These are phyloP conservation scores for Campoplex nolae DNA, from an alignment of 2,888 invertebrate genomes.

Conservation along the genomic window DNA sequence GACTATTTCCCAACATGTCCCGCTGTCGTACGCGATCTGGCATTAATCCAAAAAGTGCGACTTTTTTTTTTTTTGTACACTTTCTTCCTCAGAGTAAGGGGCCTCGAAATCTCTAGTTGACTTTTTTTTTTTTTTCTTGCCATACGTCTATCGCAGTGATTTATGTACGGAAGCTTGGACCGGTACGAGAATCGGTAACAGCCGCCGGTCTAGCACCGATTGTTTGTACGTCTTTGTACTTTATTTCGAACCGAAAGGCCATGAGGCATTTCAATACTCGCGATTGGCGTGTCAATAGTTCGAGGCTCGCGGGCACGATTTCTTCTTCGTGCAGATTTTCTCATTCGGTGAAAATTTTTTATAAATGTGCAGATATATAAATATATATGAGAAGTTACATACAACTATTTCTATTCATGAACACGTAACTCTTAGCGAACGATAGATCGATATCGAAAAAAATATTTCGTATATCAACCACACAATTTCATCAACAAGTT, in stretches of 20 bases:
- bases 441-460: background rate
- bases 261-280: constrained; percentile 59
- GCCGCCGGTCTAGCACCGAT: constrained; percentile 39
- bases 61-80: background rate
- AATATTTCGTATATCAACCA: constrained; percentile 4
- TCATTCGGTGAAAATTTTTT: constrained; percentile 1
- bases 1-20: background rate
- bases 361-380: background rate
- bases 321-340: constrained; percentile 31
- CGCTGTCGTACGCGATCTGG: constrained; percentile 36
- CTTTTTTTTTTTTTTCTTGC: background rate
- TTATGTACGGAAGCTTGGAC: constrained; percentile 51
- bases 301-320: constrained; percentile 40
- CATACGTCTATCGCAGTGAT: constrained; percentile 45
- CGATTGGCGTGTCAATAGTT: constrained; percentile 68
- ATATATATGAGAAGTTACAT: background rate
- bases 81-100: constrained; percentile 20
- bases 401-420: background rate
- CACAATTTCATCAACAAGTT: constrained; percentile 10
- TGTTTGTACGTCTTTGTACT: constrained; percentile 35
- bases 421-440: background rate
- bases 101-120: constrained; percentile 30
- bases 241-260: constrained; percentile 34
- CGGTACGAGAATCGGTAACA: constrained; percentile 18
- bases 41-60: constrained; percentile 66